phyloP scores from a whole-genome alignment of 2,888 invertebrate genomes.

The Tholera decimalis region DNA sequence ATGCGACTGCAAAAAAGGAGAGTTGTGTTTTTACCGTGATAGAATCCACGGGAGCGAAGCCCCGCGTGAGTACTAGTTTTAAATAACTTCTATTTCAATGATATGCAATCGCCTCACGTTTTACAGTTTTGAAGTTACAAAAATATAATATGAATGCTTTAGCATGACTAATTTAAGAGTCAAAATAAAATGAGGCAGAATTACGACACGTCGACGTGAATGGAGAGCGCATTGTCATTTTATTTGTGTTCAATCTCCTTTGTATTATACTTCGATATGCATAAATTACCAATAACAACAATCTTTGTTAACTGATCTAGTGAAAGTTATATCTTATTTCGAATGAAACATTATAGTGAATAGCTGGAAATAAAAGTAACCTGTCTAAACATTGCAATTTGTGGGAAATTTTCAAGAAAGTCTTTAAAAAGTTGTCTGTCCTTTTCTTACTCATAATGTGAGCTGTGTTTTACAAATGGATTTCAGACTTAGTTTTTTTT shows the following conservation, averaged over 20 bases:
- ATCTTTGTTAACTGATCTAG: not conserved
- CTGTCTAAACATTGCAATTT: too few relatives aligned
- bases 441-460: too few relatives aligned
- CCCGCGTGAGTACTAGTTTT: too few relatives aligned
- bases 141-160: not conserved
- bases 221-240: not conserved
- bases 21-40: too few relatives aligned
- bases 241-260: slow-evolving; percentile 1
- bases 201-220: slow-evolving; percentile 14
- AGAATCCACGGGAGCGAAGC: too few relatives aligned
- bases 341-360: not conserved
- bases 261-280: not conserved
- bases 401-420: too few relatives aligned
- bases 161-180: slow-evolving; percentile 6
- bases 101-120: not conserved
- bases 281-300: not conserved
- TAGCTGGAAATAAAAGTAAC: too few relatives aligned
- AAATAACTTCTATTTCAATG: not conserved
- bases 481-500: too few relatives aligned
- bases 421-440: too few relatives aligned
- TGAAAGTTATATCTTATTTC: slow-evolving; percentile 2
- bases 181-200: slow-evolving; percentile 3
- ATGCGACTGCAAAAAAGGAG: too few relatives aligned
- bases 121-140: not conserved
- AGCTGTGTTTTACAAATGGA: too few relatives aligned